These are phyloP conservation scores for Drosophila quadrilineata DNA, from an alignment of 1,140 invertebrate species.

Conservation along the genomic window DNA sequence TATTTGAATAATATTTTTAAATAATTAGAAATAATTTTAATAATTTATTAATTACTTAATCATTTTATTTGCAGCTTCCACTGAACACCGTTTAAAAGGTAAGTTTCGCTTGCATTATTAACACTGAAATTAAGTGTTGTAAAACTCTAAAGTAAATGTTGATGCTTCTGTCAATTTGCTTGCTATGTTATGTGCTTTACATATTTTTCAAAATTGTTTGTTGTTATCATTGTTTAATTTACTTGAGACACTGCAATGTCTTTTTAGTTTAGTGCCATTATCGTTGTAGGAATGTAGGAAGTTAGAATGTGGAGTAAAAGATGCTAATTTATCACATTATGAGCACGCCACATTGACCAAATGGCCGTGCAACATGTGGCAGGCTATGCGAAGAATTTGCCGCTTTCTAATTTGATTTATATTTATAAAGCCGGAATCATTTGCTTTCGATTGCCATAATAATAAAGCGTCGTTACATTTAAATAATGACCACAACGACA, in stretches of 20 bases:
- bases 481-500: slow-evolving; percentile 65
- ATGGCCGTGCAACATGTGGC: slow-evolving; percentile 69
- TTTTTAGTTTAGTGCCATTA: slow-evolving; percentile 48
- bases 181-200: too few species aligned
- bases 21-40: too few species aligned
- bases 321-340: slow-evolving; percentile 26
- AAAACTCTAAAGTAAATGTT: too few species aligned
- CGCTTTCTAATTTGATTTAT: slow-evolving; percentile 71
- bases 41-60: too few species aligned
- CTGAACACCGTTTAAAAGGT: too few species aligned
- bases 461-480: slow-evolving; percentile 79
- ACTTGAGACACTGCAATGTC: too few species aligned
- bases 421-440: slow-evolving; percentile 75
- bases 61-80: too few species aligned
- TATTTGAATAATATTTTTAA: too few species aligned
- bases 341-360: slow-evolving; percentile 43
- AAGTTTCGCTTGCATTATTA: too few species aligned
- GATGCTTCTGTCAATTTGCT: too few species aligned
- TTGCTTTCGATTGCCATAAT: slow-evolving; percentile 75
- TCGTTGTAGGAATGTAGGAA: slow-evolving; percentile 17
- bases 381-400: slow-evolving; percentile 5
- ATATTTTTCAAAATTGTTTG: slow-evolving; percentile 8
- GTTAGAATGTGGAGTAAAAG: too few species aligned
- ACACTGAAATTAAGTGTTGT: too few species aligned
- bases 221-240: slow-evolving; percentile 8